Conservation (phyloP, 1,140 invertebrate genomes). For the Ceratosolen fusciceps region DNA sequence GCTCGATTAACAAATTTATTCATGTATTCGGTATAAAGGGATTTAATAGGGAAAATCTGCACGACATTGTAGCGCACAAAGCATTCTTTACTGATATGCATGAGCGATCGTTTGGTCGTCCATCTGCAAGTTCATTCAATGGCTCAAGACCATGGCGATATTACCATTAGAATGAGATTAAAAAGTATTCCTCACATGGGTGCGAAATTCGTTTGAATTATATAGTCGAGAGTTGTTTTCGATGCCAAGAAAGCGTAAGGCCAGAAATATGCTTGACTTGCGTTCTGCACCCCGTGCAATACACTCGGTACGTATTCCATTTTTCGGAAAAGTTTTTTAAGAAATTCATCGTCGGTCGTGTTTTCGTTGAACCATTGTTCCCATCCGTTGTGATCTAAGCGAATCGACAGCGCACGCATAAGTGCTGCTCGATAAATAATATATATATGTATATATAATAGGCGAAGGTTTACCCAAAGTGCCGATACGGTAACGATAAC, state of each 20-base stretch:
- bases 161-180: not conserved
- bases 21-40: slow-evolving; percentile 75
- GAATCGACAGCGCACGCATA: too few species aligned
- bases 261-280: slow-evolving; percentile 80
- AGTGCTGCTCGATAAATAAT: not conserved
- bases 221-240: slow-evolving; percentile 76
- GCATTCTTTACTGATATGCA: slow-evolving; percentile 81
- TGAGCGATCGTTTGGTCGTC: slow-evolving; percentile 73
- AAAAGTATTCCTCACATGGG: slow-evolving; percentile 66
- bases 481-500: slow-evolving; percentile 75
- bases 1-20: slow-evolving; percentile 74
- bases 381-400: slow-evolving; percentile 79
- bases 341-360: slow-evolving; percentile 69
- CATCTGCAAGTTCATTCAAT: slow-evolving; percentile 53
- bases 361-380: slow-evolving; percentile 79
- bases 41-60: slow-evolving; percentile 74
- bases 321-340: slow-evolving; percentile 75
- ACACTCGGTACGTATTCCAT: slow-evolving; percentile 77
- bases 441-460: not conserved
- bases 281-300: slow-evolving; percentile 77
- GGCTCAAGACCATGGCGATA: not conserved
- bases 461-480: slow-evolving; percentile 72
- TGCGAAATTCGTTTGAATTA: slow-evolving; percentile 79
- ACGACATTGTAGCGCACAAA: slow-evolving; percentile 79
- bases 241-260: slow-evolving; percentile 82